Evolutionary conservation across 2,113 vertebrate genomes (phyloP), one percentile per base, ranked within the genome.

Genomic region (Pangasianodon hypophthalmus): DNA sequence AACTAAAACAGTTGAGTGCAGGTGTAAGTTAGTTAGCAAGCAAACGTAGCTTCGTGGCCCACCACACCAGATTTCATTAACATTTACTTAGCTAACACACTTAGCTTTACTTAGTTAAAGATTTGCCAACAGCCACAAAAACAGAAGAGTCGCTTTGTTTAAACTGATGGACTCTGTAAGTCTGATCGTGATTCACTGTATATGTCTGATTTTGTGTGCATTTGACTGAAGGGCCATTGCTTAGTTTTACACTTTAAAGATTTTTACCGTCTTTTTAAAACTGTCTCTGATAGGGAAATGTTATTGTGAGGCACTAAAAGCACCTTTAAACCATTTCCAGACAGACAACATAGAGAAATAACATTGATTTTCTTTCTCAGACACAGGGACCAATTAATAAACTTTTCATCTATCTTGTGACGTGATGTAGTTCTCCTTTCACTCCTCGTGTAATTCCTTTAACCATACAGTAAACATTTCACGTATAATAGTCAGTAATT

Each of bases 381-480:
- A 84, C 82, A 41, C 82, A 29, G 21, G 56, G 32, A 75, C 26
- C 48, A 7, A 46, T 77, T 77, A n/a, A 58, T 79, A 46, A 41
- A 29, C n/a, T 19, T 54, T 44, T 10, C 9, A 19, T n/a, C 32
- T 7, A 8, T n/a, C 52, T 60, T 48, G 41, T 52, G 48, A 69
- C 19, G 2, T 46, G 69, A 50, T 1, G 8, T 85, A 16, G 26
- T 24, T 75, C 29, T 60, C 69, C 41, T 85, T 77, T 62, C 67
- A 52, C 54, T 64, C 81, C 58, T 83, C 80, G 58, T n/a, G 41
- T 77, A 50, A 85, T 86, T 62, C 6, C 29, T 41, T 37, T 19
- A 52, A 62, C n/a, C 54, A 50, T 26, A 21, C n/a, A 67, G 71
- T 37, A 67, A 89, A 89, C 84, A 62, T 54, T 67, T 69, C 46